Conservation (phyloP, 92 coral and sea anemone genomes). For the Anthopleura xanthogrammica region DNA sequence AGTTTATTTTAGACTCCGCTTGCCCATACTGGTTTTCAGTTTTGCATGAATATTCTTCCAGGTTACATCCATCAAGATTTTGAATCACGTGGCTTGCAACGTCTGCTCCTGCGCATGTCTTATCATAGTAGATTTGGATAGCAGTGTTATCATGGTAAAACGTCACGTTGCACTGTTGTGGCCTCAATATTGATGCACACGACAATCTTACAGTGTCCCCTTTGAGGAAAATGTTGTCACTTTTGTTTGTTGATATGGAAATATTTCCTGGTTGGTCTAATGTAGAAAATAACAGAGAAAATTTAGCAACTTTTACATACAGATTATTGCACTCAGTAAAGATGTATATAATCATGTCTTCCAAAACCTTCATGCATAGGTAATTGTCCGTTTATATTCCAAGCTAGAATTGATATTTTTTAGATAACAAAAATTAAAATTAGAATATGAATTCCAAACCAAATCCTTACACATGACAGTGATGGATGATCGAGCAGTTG, state of each 20-base stretch:
- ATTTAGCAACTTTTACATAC: too few species aligned
- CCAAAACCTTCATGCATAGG: too few species aligned
- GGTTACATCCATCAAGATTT: conserved; percentile 19
- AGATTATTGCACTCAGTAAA: too few species aligned
- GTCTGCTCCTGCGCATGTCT: conserved; percentile 19
- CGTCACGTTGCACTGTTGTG: conserved; percentile 30
- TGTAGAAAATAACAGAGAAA: neutral
- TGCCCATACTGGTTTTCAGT: conserved; percentile 12
- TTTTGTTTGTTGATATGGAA: conserved; percentile 7
- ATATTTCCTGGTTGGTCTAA: conserved; percentile 25
- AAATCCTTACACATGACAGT: too few species aligned
- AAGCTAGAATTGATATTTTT: too few species aligned
- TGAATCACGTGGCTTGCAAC: conserved; percentile 28
- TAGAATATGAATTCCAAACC: too few species aligned
- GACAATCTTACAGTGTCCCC: conserved; percentile 28
- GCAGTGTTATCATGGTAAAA: conserved; percentile 11
- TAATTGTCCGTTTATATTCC: too few species aligned
- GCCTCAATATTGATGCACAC: conserved; percentile 20
- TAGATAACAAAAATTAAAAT: neutral
- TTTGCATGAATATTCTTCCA: conserved; percentile 9
- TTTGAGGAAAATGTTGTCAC: conserved; percentile 20
- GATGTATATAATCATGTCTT: too few species aligned
- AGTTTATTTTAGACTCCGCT: neutral
- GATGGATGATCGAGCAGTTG: too few species aligned
- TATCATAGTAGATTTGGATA: neutral